A percentile compares a stretch with the other conserved stretches of the same genome.
phyloP scores from a whole-genome alignment of 2,113 vertebrate species.

The Siniperca chuatsi region DNA sequence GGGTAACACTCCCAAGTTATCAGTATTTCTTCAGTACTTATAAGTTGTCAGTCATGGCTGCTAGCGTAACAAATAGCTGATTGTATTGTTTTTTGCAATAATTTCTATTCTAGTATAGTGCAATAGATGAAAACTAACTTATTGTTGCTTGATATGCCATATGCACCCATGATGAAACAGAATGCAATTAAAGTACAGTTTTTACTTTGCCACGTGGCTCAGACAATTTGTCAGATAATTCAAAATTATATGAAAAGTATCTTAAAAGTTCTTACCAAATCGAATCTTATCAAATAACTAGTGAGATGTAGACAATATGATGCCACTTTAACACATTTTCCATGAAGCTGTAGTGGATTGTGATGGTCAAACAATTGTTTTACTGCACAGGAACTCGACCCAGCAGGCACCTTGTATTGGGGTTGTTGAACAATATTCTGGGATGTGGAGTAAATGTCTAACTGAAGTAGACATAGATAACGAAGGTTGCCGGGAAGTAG shows the following conservation, averaged over 20 bases:
- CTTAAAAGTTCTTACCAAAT: constrained; percentile 1
- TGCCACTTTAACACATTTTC: not conserved
- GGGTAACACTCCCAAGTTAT: no score
- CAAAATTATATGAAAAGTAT: not conserved
- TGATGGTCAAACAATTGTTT: not conserved
- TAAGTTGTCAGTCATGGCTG: not conserved
- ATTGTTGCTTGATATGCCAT: not conserved
- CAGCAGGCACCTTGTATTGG: not conserved
- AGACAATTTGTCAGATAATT: not conserved
- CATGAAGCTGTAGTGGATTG: not conserved
- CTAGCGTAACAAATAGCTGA: not conserved
- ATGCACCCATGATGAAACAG: not conserved
- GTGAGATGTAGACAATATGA: not conserved
- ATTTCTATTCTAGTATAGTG: not conserved
- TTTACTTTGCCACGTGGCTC: not conserved
- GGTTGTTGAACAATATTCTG: not conserved
- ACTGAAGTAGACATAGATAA: not conserved
- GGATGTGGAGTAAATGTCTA: not conserved
- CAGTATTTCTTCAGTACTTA: not conserved
- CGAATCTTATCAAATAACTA: no score
- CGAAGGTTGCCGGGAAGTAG: not conserved
- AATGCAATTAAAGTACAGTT: not conserved
- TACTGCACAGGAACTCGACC: not conserved
- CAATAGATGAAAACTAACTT: not conserved
- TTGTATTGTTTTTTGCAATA: not conserved